A percentile compares a stretch with the other conserved stretches of the same genome.
These are phyloP conservation scores for Murina feae DNA, from an alignment of 2,113 vertebrate genomes.

Conservation along the genomic window DNA sequence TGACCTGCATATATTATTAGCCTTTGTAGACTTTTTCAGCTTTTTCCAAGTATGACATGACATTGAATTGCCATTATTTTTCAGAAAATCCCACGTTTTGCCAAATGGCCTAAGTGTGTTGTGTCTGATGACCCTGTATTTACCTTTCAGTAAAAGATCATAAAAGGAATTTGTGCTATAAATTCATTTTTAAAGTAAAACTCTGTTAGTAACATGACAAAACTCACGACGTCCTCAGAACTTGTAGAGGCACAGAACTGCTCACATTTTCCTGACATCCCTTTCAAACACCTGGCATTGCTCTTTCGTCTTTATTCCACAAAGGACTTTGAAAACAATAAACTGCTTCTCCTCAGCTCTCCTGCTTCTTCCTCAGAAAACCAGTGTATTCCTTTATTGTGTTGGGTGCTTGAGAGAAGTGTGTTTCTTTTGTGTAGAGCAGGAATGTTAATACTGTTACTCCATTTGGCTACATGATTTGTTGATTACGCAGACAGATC, in stretches of 20 bases:
- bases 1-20: background rate
- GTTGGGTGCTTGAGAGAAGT: background rate
- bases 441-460: background rate
- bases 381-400: background rate
- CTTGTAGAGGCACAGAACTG: background rate
- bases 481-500: background rate
- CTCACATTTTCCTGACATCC: background rate
- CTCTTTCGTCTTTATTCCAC: background rate
- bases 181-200: background rate
- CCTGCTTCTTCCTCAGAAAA: background rate
- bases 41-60: background rate
- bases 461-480: background rate
- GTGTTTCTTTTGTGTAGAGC: background rate
- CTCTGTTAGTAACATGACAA: background rate
- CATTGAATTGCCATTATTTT: background rate
- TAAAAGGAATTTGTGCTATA: background rate
- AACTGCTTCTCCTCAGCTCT: background rate
- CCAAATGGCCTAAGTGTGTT: background rate
- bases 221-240: background rate
- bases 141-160: background rate
- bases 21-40: background rate
- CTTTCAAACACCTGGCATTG: background rate
- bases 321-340: background rate
- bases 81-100: background rate
- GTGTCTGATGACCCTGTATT: background rate